These are phyloP conservation scores for Anseranas semipalmata DNA, from an alignment of 2,113 vertebrate species.

Conservation along the genomic window DNA sequence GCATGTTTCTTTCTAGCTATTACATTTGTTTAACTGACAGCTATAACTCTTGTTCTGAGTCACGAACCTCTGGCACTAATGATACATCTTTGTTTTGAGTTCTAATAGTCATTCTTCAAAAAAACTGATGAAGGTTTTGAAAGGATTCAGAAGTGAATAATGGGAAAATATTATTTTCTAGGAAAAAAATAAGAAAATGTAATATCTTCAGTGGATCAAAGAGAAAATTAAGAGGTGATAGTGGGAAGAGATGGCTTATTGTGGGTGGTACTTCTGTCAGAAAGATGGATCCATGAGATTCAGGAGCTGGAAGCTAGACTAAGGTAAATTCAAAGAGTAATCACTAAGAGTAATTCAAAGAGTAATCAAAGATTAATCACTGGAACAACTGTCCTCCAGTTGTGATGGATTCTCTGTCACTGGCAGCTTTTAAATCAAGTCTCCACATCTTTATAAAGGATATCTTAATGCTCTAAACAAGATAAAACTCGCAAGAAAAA, in stretches of 20 bases:
- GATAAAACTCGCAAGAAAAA: not conserved
- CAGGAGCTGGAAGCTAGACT: not conserved
- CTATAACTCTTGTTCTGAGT: not conserved
- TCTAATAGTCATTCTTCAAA: not conserved
- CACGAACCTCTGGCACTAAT: not conserved
- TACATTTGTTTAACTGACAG: not conserved
- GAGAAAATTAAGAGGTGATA: not conserved
- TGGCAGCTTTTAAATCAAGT: not conserved
- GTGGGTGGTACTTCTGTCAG: not conserved
- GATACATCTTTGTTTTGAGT: not conserved
- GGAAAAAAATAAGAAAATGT: not conserved
- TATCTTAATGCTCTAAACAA: not conserved
- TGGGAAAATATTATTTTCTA: not conserved
- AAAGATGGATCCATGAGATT: slow-evolving; percentile 5
- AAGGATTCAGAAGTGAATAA: not conserved
- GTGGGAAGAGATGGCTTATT: slow-evolving; percentile 1
- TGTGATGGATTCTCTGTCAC: not conserved
- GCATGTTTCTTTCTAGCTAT: not conserved
- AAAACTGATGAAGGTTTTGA: not conserved
- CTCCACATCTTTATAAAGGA: not conserved
- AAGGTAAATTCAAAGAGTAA: not conserved
- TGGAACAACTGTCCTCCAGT: not conserved
- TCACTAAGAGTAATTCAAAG: no score
- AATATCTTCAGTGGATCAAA: not conserved
- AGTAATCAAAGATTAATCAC: slow-evolving; percentile 1